phyloP scores from a whole-genome alignment of 1,140 invertebrate genomes.

The Bursaphelenchus mucronatus region DNA sequence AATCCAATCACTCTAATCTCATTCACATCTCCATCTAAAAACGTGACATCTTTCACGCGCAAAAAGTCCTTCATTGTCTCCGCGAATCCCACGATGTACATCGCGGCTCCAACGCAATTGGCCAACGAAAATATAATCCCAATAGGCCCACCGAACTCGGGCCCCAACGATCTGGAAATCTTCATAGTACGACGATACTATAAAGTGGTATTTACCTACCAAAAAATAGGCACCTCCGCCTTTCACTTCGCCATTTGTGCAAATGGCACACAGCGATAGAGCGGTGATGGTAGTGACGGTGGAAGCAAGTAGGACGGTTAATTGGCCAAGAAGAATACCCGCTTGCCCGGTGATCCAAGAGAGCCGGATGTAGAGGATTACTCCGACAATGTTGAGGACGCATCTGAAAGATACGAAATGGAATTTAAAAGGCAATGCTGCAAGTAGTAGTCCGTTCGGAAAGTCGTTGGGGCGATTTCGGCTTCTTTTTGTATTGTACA shows the following conservation, averaged over 20 bases:
- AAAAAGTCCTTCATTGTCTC: slow-evolving; percentile 66
- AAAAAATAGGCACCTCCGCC: slow-evolving; percentile 63
- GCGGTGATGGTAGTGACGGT: slow-evolving; percentile 64
- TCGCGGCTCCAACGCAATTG: slow-evolving; percentile 69
- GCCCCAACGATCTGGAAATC: slow-evolving; percentile 62
- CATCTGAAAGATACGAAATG: no score
- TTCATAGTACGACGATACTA: no score
- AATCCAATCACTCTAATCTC: slow-evolving; percentile 37
- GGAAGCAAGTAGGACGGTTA: slow-evolving; percentile 39
- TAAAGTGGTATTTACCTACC: no score
- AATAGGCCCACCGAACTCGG: slow-evolving; percentile 70
- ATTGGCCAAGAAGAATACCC: slow-evolving; percentile 67
- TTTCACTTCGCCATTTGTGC: slow-evolving; percentile 66
- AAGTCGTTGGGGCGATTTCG: no score
- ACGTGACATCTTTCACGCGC: slow-evolving; percentile 67
- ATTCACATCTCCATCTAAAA: slow-evolving; percentile 50
- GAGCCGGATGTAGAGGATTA: no score
- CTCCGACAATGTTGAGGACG: no score
- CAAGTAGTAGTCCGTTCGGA: no score
- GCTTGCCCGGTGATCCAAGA: slow-evolving; percentile 69
- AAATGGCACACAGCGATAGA: slow-evolving; percentile 66
- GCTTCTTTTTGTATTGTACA: no score
- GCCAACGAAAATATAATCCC: slow-evolving; percentile 69
- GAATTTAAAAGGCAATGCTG: no score
- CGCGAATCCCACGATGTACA: slow-evolving; percentile 69